Conservation (phyloP, 1,140 invertebrate genomes). For the Meloidogyne chitwoodi region DNA sequence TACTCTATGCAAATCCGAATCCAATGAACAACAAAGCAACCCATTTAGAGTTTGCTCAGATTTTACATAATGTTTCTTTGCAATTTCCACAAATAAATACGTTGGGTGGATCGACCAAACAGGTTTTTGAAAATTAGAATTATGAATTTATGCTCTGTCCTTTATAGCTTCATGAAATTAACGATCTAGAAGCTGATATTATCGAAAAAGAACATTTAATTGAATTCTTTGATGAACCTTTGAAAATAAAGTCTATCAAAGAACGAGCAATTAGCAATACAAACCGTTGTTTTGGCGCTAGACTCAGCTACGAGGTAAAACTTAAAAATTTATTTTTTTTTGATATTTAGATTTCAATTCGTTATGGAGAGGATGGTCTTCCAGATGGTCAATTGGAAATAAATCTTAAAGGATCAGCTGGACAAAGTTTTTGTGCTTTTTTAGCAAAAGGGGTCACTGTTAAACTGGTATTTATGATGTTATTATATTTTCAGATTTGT, state of each 20-base stretch:
- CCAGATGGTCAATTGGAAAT: constrained; percentile 79
- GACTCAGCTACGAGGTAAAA: constrained; percentile 78
- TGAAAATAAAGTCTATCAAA: constrained; percentile 64
- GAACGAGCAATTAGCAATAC: constrained; percentile 83
- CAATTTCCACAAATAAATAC: constrained; percentile 84
- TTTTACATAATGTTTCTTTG: constrained; percentile 79
- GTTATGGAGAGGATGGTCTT: constrained; percentile 80
- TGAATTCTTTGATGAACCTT: constrained; percentile 45
- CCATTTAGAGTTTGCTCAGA: constrained; percentile 75
- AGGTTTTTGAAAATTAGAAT: constrained; percentile 64
- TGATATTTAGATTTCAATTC: constrained; percentile 68
- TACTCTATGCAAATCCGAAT: constrained; percentile 65
- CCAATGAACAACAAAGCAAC: constrained; percentile 75
- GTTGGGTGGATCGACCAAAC: constrained; percentile 75
- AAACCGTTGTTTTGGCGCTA: constrained; percentile 84
- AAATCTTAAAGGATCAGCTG: constrained; percentile 83
- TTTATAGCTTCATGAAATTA: not conserved
- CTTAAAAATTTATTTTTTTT: not conserved
- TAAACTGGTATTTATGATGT: constrained; percentile 64
- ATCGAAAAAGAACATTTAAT: constrained; percentile 19
- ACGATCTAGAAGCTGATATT: not conserved
- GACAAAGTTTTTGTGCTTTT: constrained; percentile 99
- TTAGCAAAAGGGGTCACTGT: constrained; percentile 82
- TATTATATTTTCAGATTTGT: too few species aligned
- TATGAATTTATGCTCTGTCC: constrained; percentile 44